These are phyloP conservation scores for Prolemur simus DNA, from an alignment of 2,113 vertebrate species.

Conservation along the genomic window DNA sequence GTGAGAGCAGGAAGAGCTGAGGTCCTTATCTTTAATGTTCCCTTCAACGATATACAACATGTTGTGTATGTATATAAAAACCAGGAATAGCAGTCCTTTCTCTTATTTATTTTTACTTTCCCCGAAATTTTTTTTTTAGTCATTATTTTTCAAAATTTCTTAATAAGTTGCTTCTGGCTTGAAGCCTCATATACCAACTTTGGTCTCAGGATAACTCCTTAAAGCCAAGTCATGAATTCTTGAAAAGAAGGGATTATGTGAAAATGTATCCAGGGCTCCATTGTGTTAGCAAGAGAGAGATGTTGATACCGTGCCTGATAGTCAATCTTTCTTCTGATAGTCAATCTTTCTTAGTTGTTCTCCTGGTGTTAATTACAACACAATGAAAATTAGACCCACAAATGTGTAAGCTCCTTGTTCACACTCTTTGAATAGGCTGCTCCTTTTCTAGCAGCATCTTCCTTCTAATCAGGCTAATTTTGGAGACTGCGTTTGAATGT, in stretches of 20 bases:
- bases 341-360: neutral
- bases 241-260: neutral
- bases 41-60: neutral
- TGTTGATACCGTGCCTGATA: too few species aligned
- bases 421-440: neutral
- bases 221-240: neutral
- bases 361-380: neutral
- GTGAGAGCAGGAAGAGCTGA: neutral
- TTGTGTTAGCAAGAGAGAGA: neutral
- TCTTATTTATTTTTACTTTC: neutral
- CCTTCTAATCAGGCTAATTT: neutral
- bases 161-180: constrained; percentile 10
- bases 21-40: neutral
- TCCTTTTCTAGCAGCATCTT: neutral
- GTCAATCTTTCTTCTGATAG: neutral
- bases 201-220: neutral
- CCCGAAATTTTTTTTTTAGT: neutral
- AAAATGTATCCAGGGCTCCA: neutral
- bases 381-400: neutral
- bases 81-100: neutral
- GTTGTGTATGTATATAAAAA: neutral
- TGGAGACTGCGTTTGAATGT: neutral
- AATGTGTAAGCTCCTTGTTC: neutral
- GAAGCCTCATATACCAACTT: neutral
- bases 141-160: constrained; percentile 6